phyloP scores from a whole-genome alignment of 2,888 invertebrate genomes.

The Napeogenes inachia region DNA sequence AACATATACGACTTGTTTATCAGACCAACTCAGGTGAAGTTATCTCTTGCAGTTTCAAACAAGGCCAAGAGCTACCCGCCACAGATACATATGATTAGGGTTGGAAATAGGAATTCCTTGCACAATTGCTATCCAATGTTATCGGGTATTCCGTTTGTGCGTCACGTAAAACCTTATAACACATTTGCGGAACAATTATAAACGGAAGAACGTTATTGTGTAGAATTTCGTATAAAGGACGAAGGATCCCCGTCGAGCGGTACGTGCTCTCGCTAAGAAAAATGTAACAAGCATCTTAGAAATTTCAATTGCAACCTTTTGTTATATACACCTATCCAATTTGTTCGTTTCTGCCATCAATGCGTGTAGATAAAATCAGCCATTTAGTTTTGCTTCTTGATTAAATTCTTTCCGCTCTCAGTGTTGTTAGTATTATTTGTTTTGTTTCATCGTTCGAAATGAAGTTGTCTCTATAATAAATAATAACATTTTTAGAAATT shows the following conservation, averaged over 20 bases:
- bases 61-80: slow-evolving; percentile 26
- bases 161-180: slow-evolving; percentile 53
- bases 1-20: slow-evolving; percentile 29
- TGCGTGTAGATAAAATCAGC: slow-evolving; percentile 69
- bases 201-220: slow-evolving; percentile 51
- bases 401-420: slow-evolving; percentile 60
- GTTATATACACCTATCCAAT: slow-evolving; percentile 62
- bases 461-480: background rate
- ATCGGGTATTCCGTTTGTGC: slow-evolving; percentile 35
- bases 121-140: slow-evolving; percentile 27
- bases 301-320: slow-evolving; percentile 73
- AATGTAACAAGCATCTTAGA: slow-evolving; percentile 70
- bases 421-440: background rate
- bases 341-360: slow-evolving; percentile 62
- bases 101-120: slow-evolving; percentile 32
- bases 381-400: slow-evolving; percentile 62
- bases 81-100: slow-evolving; percentile 31
- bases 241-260: slow-evolving; percentile 54
- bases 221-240: slow-evolving; percentile 48
- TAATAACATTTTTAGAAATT: too few species aligned
- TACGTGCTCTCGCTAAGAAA: slow-evolving; percentile 68
- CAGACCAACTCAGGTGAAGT: slow-evolving; percentile 22
- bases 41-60: slow-evolving; percentile 28
- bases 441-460: background rate
- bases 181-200: slow-evolving; percentile 58